These are phyloP conservation scores for Dasyornis broadbenti DNA, from an alignment of 2,113 vertebrate genomes.

Conservation along the genomic window DNA sequence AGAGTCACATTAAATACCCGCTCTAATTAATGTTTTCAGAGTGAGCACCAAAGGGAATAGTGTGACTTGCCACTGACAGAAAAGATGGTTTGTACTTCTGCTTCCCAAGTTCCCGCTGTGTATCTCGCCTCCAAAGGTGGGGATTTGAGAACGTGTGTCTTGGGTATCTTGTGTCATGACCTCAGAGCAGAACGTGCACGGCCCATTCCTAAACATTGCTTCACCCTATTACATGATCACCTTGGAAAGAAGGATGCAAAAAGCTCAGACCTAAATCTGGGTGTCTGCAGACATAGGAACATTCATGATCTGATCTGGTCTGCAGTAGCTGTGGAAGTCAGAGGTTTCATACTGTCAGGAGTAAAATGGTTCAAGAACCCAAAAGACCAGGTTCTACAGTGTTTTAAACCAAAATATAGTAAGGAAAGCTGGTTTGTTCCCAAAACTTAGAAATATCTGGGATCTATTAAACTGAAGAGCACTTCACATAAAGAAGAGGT, in stretches of 20 bases:
- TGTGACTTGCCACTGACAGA: neutral
- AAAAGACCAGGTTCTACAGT: neutral
- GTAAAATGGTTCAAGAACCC: neutral
- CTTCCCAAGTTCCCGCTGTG: neutral
- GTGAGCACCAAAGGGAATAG: constrained; percentile 8
- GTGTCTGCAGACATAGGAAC: neutral
- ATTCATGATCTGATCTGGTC: neutral
- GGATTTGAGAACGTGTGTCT: neutral
- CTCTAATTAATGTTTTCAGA: constrained; percentile 49
- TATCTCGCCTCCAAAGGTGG: neutral
- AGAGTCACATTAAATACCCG: constrained; percentile 38
- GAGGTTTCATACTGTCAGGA: neutral
- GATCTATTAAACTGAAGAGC: neutral
- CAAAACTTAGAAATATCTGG: neutral
- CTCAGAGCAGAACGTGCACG: neutral
- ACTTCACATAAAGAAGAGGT: neutral
- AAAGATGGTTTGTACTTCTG: neutral
- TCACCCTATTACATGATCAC: neutral
- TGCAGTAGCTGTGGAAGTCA: neutral
- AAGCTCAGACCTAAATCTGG: neutral
- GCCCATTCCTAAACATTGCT: neutral
- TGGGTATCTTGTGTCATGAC: neutral
- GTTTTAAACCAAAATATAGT: neutral
- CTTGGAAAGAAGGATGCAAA: neutral
- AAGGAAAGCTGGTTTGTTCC: neutral